Conservation (phyloP, 1,140 invertebrate species). For the Scaptomyza montana region DNA sequence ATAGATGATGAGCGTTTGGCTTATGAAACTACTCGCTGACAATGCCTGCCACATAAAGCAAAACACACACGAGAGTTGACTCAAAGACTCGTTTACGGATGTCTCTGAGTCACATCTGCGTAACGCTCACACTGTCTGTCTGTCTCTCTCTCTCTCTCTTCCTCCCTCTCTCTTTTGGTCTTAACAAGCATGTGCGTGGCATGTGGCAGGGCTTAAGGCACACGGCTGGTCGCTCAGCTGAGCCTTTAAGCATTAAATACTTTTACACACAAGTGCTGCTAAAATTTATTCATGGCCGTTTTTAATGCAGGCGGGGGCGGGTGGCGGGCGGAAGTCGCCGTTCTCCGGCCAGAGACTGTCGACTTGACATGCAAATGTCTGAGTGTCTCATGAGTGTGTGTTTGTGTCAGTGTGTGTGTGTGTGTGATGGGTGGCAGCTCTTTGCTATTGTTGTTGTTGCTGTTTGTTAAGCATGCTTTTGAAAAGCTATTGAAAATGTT, state of each 20-base stretch:
- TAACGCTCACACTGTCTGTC: slow-evolving; percentile 43
- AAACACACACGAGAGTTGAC: slow-evolving; percentile 39
- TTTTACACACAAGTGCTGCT: slow-evolving; percentile 80
- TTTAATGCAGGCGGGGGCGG: slow-evolving; percentile 71
- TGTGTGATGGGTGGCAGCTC: slow-evolving; percentile 48
- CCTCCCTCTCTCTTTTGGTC: slow-evolving; percentile 42
- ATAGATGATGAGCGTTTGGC: slow-evolving; percentile 1
- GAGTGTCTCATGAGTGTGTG: slow-evolving; percentile 44
- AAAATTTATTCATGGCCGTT: slow-evolving; percentile 80
- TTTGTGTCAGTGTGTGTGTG: slow-evolving; percentile 37
- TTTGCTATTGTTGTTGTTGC: slow-evolving; percentile 54
- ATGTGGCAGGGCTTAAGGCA: slow-evolving; percentile 77
- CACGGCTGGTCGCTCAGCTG: slow-evolving; percentile 68
- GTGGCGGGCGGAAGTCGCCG: neutral
- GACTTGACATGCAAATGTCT: slow-evolving; percentile 79
- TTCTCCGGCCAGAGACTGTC: slow-evolving; percentile 20
- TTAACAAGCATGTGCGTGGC: slow-evolving; percentile 28
- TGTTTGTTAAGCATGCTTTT: slow-evolving; percentile 76
- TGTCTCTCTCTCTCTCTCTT: slow-evolving; percentile 31
- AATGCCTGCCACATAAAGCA: slow-evolving; percentile 52
- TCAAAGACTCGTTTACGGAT: slow-evolving; percentile 34
- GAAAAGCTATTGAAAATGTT: slow-evolving; percentile 80
- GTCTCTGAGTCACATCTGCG: slow-evolving; percentile 54
- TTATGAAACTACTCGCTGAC: slow-evolving; percentile 48
- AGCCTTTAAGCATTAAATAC: slow-evolving; percentile 81